Evolutionary conservation across 2,888 invertebrate genomes (phyloP).

Genomic region (Cancer borealis): DNA sequence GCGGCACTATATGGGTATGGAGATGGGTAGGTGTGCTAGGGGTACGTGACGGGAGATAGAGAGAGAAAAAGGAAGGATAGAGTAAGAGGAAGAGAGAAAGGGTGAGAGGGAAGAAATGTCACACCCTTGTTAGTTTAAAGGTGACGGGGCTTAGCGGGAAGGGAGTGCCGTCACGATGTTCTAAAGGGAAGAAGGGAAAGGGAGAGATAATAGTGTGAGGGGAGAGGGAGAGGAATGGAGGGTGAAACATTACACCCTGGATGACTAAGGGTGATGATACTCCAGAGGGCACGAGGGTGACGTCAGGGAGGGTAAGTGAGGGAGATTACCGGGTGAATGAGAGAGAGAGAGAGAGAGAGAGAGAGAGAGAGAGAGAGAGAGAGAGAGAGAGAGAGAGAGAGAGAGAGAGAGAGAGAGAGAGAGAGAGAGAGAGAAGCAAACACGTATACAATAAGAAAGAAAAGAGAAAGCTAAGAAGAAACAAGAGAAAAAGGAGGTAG

Average conservation of each 20-base stretch:
- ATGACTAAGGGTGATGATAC: not conserved
- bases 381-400: constrained; percentile 33
- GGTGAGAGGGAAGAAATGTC: not conserved
- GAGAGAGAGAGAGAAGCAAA: constrained; percentile 25
- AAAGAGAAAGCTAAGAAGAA: not conserved
- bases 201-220: not conserved
- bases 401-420: constrained; percentile 32
- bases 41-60: not conserved
- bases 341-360: constrained; percentile 38
- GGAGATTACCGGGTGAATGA: not conserved
- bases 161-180: not conserved
- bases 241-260: not conserved
- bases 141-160: not conserved
- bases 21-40: not conserved
- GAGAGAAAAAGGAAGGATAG: not conserved
- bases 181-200: constrained; percentile 9
- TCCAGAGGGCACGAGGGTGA: not conserved
- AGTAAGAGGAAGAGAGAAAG: not conserved
- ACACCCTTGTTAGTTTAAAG: not conserved
- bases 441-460: constrained; percentile 12
- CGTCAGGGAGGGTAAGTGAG: not conserved
- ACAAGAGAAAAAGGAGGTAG: not conserved
- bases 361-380: constrained; percentile 40
- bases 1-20: no score
- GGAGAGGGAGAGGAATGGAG: not conserved